phyloP scores from a whole-genome alignment of 2,888 invertebrate species.

The Plebejus melissa region DNA sequence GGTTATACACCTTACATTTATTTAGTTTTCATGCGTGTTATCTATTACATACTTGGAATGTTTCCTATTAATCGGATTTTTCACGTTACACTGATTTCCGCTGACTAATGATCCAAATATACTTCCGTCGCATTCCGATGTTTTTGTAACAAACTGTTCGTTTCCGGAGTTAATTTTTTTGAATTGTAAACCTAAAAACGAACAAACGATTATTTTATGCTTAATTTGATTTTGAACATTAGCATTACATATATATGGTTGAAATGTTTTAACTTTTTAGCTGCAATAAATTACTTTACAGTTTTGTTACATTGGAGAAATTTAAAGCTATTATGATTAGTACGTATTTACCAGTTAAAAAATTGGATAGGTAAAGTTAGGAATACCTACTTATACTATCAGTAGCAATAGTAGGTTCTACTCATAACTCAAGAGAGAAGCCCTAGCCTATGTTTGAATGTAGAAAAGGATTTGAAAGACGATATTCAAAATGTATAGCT shows the following conservation, averaged over 20 bases:
- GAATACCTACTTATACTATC: neutral
- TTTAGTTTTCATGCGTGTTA: neutral
- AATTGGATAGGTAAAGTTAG: no score
- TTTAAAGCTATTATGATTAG: neutral
- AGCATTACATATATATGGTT: neutral
- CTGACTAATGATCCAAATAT: constrained; percentile 22
- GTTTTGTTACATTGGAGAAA: neutral
- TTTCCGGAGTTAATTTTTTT: constrained; percentile 12
- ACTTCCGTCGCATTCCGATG: constrained; percentile 1
- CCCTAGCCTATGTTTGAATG: no score
- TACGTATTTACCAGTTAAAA: no score
- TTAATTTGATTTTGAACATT: neutral
- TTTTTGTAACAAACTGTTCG: neutral
- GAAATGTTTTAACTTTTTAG: neutral
- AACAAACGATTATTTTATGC: neutral
- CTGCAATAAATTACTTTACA: neutral
- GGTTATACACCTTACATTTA: neutral
- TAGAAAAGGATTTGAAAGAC: no score
- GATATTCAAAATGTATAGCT: no score
- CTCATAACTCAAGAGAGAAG: no score
- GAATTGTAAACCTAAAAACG: constrained; percentile 1
- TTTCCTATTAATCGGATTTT: constrained; percentile 24
- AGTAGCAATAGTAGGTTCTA: no score
- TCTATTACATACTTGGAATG: neutral
- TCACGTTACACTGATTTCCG: constrained; percentile 17